Evolutionary conservation across 2,888 invertebrate genomes (phyloP).

Genomic region (Xestia rhomboidea): DNA sequence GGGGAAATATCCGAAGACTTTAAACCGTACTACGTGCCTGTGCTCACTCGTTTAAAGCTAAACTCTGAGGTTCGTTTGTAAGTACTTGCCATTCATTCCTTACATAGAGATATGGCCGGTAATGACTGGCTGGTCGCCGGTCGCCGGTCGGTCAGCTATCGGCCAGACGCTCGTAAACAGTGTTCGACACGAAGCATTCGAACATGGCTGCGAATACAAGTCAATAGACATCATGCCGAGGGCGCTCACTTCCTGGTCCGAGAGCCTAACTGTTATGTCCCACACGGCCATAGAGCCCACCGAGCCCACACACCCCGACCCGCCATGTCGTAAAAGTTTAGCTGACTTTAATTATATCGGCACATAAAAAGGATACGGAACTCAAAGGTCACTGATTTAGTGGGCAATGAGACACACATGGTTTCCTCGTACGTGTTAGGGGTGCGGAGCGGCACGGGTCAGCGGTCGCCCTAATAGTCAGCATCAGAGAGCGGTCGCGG

Average conservation of each 20-base stretch:
- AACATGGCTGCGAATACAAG: conserved; percentile 85
- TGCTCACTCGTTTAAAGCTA: conserved; percentile 82
- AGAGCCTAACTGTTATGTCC: conserved; percentile 74
- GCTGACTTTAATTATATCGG: conserved; percentile 74
- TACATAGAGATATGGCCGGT: conserved; percentile 88
- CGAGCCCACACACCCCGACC: conserved; percentile 61
- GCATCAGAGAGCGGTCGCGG: conserved; percentile 75
- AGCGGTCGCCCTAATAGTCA: conserved; percentile 82
- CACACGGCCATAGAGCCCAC: conserved; percentile 70
- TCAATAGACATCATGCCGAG: conserved; percentile 84
- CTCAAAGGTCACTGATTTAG: conserved; percentile 82
- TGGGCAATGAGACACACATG: conserved; percentile 74
- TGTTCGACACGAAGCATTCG: conserved; percentile 85
- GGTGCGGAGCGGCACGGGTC: conserved; percentile 82
- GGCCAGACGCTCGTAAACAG: conserved; percentile 88
- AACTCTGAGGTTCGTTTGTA: conserved; percentile 83
- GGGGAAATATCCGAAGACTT: conserved; percentile 78
- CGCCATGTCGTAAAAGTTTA: conserved; percentile 68
- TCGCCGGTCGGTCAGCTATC: conserved; percentile 84
- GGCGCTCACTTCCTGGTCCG: conserved; percentile 82
- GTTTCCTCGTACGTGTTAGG: conserved; percentile 71
- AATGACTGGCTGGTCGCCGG: conserved; percentile 85
- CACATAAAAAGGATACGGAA: conserved; percentile 72
- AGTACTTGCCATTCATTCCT: conserved; percentile 88
- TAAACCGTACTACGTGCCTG: conserved; percentile 82